phyloP scores from a whole-genome alignment of 2,797 vertebrate genomes.

The Dromococcyx pavoninus region DNA sequence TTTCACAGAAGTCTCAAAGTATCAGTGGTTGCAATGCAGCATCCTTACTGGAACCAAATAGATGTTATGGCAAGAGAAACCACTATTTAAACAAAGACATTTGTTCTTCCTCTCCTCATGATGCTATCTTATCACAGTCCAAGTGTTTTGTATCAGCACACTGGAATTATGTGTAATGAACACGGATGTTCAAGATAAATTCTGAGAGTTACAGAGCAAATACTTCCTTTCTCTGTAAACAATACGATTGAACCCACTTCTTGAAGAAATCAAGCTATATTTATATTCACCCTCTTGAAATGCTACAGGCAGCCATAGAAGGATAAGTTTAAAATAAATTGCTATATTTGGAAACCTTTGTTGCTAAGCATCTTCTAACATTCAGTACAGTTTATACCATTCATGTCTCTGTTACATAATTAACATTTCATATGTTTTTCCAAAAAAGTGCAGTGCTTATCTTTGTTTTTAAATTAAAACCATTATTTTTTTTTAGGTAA shows the following conservation, averaged over 20 bases:
- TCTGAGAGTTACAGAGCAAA: constrained; percentile 70
- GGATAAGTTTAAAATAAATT: constrained; percentile 83
- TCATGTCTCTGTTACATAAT: constrained; percentile 79
- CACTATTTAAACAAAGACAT: constrained; percentile 65
- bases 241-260: constrained; percentile 81
- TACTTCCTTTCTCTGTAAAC: constrained; percentile 85
- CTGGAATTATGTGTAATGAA: constrained; percentile 70
- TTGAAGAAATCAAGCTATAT: constrained; percentile 86
- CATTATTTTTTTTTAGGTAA: constrained; percentile 51
- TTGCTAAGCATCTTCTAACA: constrained; percentile 85
- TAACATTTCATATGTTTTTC: constrained; percentile 76
- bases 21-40: background rate
- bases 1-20: background rate
- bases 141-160: constrained; percentile 69
- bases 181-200: constrained; percentile 74
- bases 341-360: constrained; percentile 86
- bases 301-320: constrained; percentile 87
- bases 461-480: constrained; percentile 68
- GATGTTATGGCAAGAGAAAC: constrained; percentile 36
- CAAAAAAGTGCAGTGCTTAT: constrained; percentile 60
- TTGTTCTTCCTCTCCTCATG: constrained; percentile 68
- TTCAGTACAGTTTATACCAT: constrained; percentile 82
- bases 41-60: constrained; percentile 17
- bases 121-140: constrained; percentile 69
- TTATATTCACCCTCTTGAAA: constrained; percentile 85